Conservation (phyloP, 2,888 invertebrate genomes). For the Philereme transversata region DNA sequence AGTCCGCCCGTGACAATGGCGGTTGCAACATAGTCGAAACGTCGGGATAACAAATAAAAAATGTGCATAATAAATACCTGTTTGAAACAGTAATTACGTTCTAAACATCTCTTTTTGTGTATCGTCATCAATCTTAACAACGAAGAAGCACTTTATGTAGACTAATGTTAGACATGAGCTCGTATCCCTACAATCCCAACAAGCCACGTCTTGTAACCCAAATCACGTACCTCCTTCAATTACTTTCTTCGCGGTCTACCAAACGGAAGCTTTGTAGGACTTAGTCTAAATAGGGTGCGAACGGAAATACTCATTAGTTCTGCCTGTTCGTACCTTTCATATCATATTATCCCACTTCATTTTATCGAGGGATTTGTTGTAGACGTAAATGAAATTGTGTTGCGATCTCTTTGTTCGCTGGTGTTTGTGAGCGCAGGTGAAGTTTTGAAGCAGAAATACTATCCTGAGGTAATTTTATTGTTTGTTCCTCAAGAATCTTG, state of each 20-base stretch:
- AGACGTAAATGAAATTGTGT: slow-evolving; percentile 21
- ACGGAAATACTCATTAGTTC: slow-evolving; percentile 40
- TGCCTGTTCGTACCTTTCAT: neutral
- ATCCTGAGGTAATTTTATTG: too few species aligned
- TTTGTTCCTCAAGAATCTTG: too few species aligned
- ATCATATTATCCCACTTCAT: slow-evolving; percentile 6
- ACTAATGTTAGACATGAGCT: slow-evolving; percentile 11
- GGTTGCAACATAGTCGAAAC: too few species aligned
- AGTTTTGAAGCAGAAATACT: slow-evolving; percentile 10
- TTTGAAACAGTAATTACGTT: too few species aligned
- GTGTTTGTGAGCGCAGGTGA: slow-evolving; percentile 14
- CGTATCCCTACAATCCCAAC: slow-evolving; percentile 2
- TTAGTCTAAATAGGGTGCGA: slow-evolving; percentile 40
- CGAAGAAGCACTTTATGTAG: slow-evolving; percentile 10
- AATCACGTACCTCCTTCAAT: slow-evolving; percentile 63
- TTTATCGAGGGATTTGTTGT: slow-evolving; percentile 19
- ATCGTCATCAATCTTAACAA: neutral
- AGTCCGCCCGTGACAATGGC: too few species aligned
- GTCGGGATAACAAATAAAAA: too few species aligned
- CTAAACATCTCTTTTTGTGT: too few species aligned
- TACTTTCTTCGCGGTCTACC: slow-evolving; percentile 56
- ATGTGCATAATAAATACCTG: too few species aligned
- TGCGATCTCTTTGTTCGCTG: slow-evolving; percentile 11
- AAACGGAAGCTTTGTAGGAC: slow-evolving; percentile 50
- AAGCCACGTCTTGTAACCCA: slow-evolving; percentile 36